Evolutionary conservation across 30 jellyfish, hydroid and myxozoan species (phyloP), one percentile per base, ranked within the genome.

Genomic region (Haliclystus octoradiatus): DNA sequence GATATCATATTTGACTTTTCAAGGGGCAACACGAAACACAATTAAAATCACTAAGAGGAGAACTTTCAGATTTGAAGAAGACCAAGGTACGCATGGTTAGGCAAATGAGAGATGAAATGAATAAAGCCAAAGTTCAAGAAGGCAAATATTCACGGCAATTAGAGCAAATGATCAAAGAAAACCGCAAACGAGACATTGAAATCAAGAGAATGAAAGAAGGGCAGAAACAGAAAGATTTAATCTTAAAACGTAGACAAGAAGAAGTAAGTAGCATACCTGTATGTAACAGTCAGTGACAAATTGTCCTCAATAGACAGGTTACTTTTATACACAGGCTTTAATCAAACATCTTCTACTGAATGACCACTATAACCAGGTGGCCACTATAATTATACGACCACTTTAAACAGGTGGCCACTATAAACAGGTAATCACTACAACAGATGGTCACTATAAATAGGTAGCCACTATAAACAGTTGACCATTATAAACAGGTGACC

Each of bases 11-110:
- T n/a, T n/a, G n/a, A n/a, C n/a, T n/a, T n/a, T n/a, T n/a, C n/a
- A n/a, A 90, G 99, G 99, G 83, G 61, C 95, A 90, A 62, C 80
- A 82, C 68, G 96, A 90, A 72, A 91, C 78, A 24, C 95, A 90
- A 70, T 50, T 90, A 72, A 90, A 83, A 72, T 9, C 66, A 26
- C 51, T 83, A 77, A 79, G 77, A 30, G 76, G 51, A 47, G 99
- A 90, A 34, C 33, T 90, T 40, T 75, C 71, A 27, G 95, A 82
- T 60, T 47, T 90, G 87, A 90, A 90, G 84, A 78, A 65, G 57
- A 78, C 68, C 68, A 90, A 83, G 71, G 99, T 90, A 77, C 76
- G 73, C 26, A 62, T 90, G 63, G 80, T 83, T 94, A 75, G 95
- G 34, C 94, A 78, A 51, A 82, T 90, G 95, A 77, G 99, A 65